These are phyloP conservation scores for Tauraco hartlaubi DNA, from an alignment of 2,797 vertebrate genomes.

Conservation along the genomic window DNA sequence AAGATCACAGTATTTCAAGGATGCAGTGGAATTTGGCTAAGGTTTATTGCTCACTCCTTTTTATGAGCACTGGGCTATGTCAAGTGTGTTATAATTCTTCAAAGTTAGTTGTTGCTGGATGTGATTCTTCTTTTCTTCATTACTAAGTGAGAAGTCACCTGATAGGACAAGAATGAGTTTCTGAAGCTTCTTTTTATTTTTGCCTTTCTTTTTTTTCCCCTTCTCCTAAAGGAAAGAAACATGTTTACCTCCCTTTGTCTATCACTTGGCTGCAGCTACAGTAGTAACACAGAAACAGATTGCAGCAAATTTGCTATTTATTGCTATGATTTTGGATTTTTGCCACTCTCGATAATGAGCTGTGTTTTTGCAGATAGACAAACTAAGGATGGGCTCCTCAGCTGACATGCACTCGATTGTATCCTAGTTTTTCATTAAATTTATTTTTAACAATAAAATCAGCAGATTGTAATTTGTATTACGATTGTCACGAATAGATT, in stretches of 20 bases:
- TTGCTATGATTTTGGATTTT: constrained; percentile 41
- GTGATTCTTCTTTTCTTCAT: background rate
- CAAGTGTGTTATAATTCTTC: background rate
- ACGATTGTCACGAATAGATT: background rate
- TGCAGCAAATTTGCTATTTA: constrained; percentile 57
- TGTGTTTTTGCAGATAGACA: constrained; percentile 6
- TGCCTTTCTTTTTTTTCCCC: accelerated
- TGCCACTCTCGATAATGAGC: constrained; percentile 25
- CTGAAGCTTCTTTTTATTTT: background rate
- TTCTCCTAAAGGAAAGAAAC: background rate
- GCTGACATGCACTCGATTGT: background rate
- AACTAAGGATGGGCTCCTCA: background rate
- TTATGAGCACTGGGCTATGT: background rate
- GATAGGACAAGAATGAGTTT: background rate
- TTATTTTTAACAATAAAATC: constrained; percentile 63
- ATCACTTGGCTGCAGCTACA: constrained; percentile 35
- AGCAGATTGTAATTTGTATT: constrained; percentile 16
- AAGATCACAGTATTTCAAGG: background rate
- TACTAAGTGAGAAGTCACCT: background rate
- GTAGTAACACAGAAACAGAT: constrained; percentile 59
- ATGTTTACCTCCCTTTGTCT: constrained; percentile 57
- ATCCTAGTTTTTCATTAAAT: background rate
- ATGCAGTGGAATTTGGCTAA: background rate
- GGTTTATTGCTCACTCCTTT: background rate
- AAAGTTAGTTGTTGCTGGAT: background rate